These are phyloP conservation scores for Leptinotarsa haldemani DNA, from an alignment of 2,888 invertebrate genomes.

Conservation along the genomic window DNA sequence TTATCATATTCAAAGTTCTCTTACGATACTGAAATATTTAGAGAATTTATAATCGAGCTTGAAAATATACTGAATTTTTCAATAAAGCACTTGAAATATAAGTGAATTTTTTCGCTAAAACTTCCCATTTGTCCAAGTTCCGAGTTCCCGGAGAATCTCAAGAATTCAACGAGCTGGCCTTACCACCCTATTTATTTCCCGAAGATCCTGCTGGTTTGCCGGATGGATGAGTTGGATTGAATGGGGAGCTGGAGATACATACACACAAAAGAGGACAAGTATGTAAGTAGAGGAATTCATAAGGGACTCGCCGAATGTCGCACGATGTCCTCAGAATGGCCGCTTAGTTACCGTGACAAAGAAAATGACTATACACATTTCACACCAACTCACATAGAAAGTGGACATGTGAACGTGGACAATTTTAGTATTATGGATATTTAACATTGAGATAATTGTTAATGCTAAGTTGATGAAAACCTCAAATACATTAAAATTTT, in stretches of 20 bases:
- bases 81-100: no score
- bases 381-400: not conserved
- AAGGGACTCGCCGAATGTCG: not conserved
- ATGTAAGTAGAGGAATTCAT: not conserved
- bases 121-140: not conserved
- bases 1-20: no score
- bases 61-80: no score
- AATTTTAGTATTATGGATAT: not conserved
- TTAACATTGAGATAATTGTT: no score
- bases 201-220: not conserved
- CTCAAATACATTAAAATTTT: no score
- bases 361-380: not conserved
- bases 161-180: slow-evolving; percentile 1
- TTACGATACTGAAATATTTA: no score
- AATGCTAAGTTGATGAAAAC: no score
- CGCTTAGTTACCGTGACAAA: not conserved
- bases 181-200: slow-evolving; percentile 5
- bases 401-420: not conserved
- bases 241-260: not conserved
- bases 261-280: slow-evolving; percentile 9
- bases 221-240: slow-evolving; percentile 6
- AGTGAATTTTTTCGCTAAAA: no score
- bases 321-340: not conserved
- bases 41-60: no score
- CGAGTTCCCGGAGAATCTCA: not conserved